These are phyloP conservation scores for Protophormia terraenovae DNA, from an alignment of 2,888 invertebrate genomes.

Conservation along the genomic window DNA sequence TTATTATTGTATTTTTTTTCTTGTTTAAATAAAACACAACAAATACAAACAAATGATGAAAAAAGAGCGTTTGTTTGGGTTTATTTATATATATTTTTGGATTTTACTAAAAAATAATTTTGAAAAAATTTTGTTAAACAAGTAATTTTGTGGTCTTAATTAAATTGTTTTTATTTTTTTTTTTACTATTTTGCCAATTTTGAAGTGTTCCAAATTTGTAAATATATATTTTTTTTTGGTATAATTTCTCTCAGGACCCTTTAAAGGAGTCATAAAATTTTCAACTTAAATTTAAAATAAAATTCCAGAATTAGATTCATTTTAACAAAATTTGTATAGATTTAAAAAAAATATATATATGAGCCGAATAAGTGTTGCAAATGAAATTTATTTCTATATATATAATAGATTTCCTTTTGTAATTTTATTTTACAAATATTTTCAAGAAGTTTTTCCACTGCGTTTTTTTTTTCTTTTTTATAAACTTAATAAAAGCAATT, in stretches of 20 bases:
- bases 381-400: conserved; percentile 29
- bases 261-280: conserved; percentile 6
- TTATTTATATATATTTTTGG: conserved; percentile 30
- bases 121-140: conserved; percentile 57
- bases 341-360: conserved; percentile 13
- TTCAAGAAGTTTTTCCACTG: conserved; percentile 81
- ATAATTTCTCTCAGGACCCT: background rate
- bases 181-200: conserved; percentile 65
- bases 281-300: conserved; percentile 53
- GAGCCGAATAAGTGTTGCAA: conserved; percentile 54
- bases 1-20: conserved; percentile 35
- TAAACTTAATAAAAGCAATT: conserved; percentile 54
- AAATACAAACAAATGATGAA: conserved; percentile 69
- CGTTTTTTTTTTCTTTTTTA: conserved; percentile 68
- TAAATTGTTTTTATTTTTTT: conserved; percentile 21
- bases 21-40: conserved; percentile 64
- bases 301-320: conserved; percentile 40
- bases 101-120: conserved; percentile 57
- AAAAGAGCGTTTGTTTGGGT: conserved; percentile 69
- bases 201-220: conserved; percentile 67
- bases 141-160: conserved; percentile 38
- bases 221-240: conserved; percentile 20
- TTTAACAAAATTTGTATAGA: conserved; percentile 22
- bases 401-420: conserved; percentile 38
- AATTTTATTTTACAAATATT: conserved; percentile 72